These are phyloP conservation scores for Nilaparvata lugens DNA, from an alignment of 1,140 invertebrate genomes.

Conservation along the genomic window DNA sequence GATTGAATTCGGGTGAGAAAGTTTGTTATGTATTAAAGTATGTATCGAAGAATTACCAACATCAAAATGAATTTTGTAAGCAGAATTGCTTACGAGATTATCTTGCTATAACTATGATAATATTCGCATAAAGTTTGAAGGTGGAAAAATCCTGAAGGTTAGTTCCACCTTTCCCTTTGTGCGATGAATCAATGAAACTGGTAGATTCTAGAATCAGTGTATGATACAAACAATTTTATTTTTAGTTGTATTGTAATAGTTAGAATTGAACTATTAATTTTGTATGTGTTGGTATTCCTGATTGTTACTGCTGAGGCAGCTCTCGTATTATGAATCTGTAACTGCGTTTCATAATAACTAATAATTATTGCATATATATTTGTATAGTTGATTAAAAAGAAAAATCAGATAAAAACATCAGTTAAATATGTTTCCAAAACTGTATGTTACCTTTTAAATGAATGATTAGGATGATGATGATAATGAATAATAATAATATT, in stretches of 20 bases:
- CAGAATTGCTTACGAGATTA: too few species aligned
- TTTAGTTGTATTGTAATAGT: neutral
- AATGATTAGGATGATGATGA: neutral
- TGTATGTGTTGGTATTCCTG: neutral
- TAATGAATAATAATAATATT: too few species aligned
- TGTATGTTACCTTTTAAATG: slow-evolving; percentile 1
- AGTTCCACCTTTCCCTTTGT: too few species aligned
- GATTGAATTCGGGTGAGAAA: too few species aligned
- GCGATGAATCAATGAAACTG: too few species aligned
- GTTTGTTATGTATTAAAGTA: too few species aligned
- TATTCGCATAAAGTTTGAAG: too few species aligned
- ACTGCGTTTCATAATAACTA: neutral
- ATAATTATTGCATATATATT: slow-evolving; percentile 1
- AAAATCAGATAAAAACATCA: slow-evolving; percentile 7
- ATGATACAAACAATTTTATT: neutral
- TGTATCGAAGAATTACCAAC: too few species aligned
- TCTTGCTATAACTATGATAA: too few species aligned
- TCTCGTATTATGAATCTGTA: slow-evolving; percentile 1
- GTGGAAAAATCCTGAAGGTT: too few species aligned
- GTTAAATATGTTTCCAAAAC: slow-evolving; percentile 19
- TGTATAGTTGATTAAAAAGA: neutral
- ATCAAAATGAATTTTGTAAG: too few species aligned
- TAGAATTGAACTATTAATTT: neutral
- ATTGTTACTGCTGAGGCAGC: neutral
- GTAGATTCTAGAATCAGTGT: too few species aligned